Conservation (phyloP, 1,140 invertebrate species). For the Tribolium castaneum region DNA sequence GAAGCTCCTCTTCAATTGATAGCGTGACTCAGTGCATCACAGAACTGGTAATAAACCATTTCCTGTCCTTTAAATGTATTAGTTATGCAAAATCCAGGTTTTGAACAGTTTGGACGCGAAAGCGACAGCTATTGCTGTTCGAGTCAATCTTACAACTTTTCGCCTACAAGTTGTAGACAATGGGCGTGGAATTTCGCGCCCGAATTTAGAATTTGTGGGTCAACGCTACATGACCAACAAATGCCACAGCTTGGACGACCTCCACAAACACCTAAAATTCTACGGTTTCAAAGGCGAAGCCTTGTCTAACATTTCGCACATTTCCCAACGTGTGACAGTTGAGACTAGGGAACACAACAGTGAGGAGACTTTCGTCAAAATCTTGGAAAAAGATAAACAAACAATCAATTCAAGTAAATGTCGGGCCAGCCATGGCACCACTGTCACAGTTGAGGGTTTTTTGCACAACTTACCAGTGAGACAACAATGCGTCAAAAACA, state of each 20-base stretch:
- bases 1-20: constrained; percentile 52
- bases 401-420: constrained; percentile 43
- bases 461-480: constrained; percentile 73
- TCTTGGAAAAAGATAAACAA: constrained; percentile 57
- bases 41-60: constrained; percentile 54
- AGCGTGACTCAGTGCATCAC: constrained; percentile 57
- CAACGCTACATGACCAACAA: constrained; percentile 74
- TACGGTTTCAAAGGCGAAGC: constrained; percentile 76
- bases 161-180: constrained; percentile 77
- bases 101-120: constrained; percentile 75
- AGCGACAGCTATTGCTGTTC: constrained; percentile 71
- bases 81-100: constrained; percentile 63
- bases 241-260: constrained; percentile 66
- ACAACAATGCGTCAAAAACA: constrained; percentile 66
- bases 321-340: constrained; percentile 69
- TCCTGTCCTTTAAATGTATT: background rate
- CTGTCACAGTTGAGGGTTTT: constrained; percentile 72
- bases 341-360: constrained; percentile 64
- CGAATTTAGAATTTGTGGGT: constrained; percentile 69
- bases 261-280: constrained; percentile 66
- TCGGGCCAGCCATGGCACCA: constrained; percentile 71
- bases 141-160: constrained; percentile 69
- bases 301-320: constrained; percentile 70
- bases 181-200: constrained; percentile 69
- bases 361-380: constrained; percentile 66